A percentile compares a stretch with the other conserved stretches of the same genome.
These are phyloP conservation scores for Sardina pilchardus DNA, from an alignment of 2,113 vertebrate genomes.

Conservation along the genomic window DNA sequence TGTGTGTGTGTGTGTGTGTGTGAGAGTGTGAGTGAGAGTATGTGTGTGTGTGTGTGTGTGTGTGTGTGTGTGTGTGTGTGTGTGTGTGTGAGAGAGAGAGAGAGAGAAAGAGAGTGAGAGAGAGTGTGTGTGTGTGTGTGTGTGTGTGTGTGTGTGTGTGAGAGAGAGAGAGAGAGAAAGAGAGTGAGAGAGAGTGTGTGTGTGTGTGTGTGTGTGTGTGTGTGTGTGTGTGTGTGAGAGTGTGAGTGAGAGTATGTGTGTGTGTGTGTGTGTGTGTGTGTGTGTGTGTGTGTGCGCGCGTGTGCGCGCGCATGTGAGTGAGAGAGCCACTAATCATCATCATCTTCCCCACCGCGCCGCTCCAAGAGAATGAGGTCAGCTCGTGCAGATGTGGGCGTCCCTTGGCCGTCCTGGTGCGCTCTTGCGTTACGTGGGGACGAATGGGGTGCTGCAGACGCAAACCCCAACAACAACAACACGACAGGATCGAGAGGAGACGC, in stretches of 20 bases:
- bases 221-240: background rate
- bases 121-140: background rate
- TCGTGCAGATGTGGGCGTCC: background rate
- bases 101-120: no score
- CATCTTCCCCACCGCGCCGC: background rate
- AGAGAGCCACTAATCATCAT: background rate
- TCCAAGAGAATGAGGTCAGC: background rate
- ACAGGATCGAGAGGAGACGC: background rate
- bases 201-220: background rate
- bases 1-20: background rate
- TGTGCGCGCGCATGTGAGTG: background rate
- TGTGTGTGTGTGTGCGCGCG: background rate
- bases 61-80: background rate
- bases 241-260: background rate
- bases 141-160: background rate
- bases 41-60: background rate
- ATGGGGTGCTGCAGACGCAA: background rate
- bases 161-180: background rate
- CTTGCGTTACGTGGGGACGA: background rate
- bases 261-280: background rate
- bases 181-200: no score
- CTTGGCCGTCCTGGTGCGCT: background rate
- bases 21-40: background rate
- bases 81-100: background rate
- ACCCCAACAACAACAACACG: background rate